Evolutionary conservation across 2,797 vertebrate species (phyloP).

Genomic region (Ctenopoma kingsleyae): DNA sequence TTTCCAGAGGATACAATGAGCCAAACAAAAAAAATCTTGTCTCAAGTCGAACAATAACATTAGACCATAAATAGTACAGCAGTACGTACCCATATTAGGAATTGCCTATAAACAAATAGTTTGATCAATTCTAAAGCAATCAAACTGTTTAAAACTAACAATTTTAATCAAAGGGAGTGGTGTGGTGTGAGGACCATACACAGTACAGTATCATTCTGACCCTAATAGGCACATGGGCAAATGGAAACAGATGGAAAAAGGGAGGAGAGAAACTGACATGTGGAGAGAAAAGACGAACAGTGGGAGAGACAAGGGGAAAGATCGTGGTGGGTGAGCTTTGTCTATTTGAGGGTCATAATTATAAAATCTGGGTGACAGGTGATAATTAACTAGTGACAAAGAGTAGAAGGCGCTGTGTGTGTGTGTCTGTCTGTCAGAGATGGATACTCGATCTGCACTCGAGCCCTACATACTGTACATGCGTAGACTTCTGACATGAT

Average conservation of each 20-base stretch:
- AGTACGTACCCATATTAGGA: not conserved
- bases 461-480: too few species aligned
- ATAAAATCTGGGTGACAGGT: slow-evolving; percentile 71
- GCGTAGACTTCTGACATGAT: too few species aligned
- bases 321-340: slow-evolving; percentile 56
- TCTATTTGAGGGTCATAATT: slow-evolving; percentile 74
- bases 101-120: not conserved
- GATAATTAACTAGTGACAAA: slow-evolving; percentile 77
- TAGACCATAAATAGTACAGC: slow-evolving; percentile 10
- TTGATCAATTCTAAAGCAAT: slow-evolving; percentile 9
- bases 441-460: not conserved
- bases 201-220: slow-evolving; percentile 32
- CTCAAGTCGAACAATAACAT: not conserved
- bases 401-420: not conserved
- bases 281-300: slow-evolving; percentile 9
- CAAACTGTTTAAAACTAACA: not conserved
- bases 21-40: not conserved
- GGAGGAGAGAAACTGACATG: slow-evolving; percentile 16
- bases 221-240: slow-evolving; percentile 9
- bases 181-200: slow-evolving; percentile 10
- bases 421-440: not conserved
- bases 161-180: slow-evolving; percentile 37
- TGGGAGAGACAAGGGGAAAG: slow-evolving; percentile 32
- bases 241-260: slow-evolving; percentile 32
- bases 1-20: not conserved